Evolutionary conservation across 2,888 invertebrate genomes (phyloP).

Genomic region (Andrena bicolor): DNA sequence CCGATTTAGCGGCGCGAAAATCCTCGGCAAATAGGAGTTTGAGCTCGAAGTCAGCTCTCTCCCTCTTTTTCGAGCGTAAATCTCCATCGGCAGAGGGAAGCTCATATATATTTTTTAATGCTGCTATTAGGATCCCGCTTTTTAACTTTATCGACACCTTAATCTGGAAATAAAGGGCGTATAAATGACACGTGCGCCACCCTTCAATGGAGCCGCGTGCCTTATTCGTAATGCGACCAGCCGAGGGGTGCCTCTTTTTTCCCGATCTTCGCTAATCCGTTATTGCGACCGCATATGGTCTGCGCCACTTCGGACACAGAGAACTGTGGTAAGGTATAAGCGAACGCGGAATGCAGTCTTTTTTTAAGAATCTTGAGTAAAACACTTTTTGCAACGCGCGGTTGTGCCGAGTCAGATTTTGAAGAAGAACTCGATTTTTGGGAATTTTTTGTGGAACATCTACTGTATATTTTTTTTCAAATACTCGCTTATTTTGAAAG

Average conservation of each 20-base stretch:
- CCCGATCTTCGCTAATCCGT: conserved; percentile 47
- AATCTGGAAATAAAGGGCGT: conserved; percentile 67
- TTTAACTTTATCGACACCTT: conserved; percentile 58
- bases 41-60: no score
- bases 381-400: background rate
- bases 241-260: conserved; percentile 55
- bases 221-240: conserved; percentile 42
- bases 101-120: conserved; percentile 55
- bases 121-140: conserved; percentile 51
- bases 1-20: background rate
- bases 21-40: background rate
- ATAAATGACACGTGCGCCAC: conserved; percentile 64
- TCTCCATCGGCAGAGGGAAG: background rate
- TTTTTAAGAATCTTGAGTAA: background rate
- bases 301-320: background rate
- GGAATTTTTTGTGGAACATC: no score
- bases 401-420: no score
- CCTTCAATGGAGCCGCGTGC: conserved; percentile 66
- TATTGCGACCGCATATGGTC: conserved; percentile 55
- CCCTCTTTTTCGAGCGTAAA: background rate
- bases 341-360: background rate
- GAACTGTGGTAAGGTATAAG: conserved; percentile 9
- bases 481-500: no score
- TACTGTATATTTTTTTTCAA: no score
- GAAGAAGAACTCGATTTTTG: no score